Evolutionary conservation across 1,140 invertebrate species (phyloP), one percentile per base, ranked within the genome.

Genomic region (Rhopalosiphum maidis): DNA sequence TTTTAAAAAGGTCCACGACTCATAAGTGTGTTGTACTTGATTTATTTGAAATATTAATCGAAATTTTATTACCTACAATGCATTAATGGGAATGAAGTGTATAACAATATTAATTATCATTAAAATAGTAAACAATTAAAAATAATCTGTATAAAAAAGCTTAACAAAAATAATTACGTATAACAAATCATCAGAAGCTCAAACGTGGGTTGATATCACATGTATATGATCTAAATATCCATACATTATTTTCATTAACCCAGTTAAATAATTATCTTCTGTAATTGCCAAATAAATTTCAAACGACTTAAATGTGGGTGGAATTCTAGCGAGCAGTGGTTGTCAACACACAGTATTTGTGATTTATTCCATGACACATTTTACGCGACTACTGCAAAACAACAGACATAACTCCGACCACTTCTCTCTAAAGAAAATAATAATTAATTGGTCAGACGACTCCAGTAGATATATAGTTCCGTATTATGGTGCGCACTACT

Each of bases 401-500:
- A 54, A 89, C 46, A 54, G 48, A 89, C 48, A 89, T 87, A 43
- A 54, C 22, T 54, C 48, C 35, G 18, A 89, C n/a, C 48, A 23
- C n/a, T 54, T 89, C 87, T 11, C 15, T 22, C 46, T 22, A 37
- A 89, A 54, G 87, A 89, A 54, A 54, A 89, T 89, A 89, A 89
- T 89, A 89, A 89, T 89, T 89, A 89, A 89, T 89, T 37, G 87
- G 87, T 89, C 87, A 89, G 87, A 89, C 48, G 22, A 54, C 30
- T 37, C 30, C 86, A 51, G 86, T 35, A 23, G 30, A 87, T 51
- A 51, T 88, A n/a, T 51, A 51, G 6, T 46, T 23, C 30, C 30
- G 46, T 88, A 88, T 88, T 88, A 51, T 88, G 46, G 46, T 22
- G n/a, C 46, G 46, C 46, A 88, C 46, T n/a, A 51, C 37, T 88